Evolutionary conservation across 2,797 vertebrate species (phyloP), one percentile per base, ranked within the genome.

Genomic region (Phalloptychus januarius): DNA sequence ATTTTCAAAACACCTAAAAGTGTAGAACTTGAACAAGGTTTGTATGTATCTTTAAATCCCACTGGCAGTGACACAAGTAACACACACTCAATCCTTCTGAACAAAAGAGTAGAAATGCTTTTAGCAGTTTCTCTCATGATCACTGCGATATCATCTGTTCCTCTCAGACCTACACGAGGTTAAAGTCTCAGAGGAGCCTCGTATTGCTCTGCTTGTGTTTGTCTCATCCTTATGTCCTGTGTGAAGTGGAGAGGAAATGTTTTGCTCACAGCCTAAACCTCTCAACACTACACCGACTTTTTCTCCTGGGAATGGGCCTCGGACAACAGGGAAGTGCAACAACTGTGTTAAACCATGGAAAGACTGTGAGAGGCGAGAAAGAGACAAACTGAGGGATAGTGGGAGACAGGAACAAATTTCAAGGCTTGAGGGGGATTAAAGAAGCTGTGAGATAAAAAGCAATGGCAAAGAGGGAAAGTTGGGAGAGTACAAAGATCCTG

Each of bases 191-290:
- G 83, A 84, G 87, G 82, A 88, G 81, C 61, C 75, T 80, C 76
- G 50, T 87, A 79, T 84, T 83, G 91, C 91, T 91, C 83, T 74
- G 85, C 88, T 77, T 78, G 89, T 88, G 85, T 90, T 92, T 88
- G 89, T 90, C 86, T 93, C 89, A 75, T 92, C 81, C 83, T 76
- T 83, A 83, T 87, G 83, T 86, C 74, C 77, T 10, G 81, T 93
- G 91, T 94, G 93, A 94, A 94, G 90, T 92, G 89, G 81, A 92
- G 93, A 89, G 92, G 88, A 92, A 94, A 90, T 80, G 85, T 90
- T 91, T 86, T 84, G 86, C 89, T 88, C 80, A 81, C 75, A 85
- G 72, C 79, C 80, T 71, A 76, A 82, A 81, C 81, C 76, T 86
- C 83, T 86, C 88, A 52, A 74, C 86, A 85, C 87, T 73, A 58